phyloP scores from a whole-genome alignment of 2,113 vertebrate species.

The Crotalus helleri region DNA sequence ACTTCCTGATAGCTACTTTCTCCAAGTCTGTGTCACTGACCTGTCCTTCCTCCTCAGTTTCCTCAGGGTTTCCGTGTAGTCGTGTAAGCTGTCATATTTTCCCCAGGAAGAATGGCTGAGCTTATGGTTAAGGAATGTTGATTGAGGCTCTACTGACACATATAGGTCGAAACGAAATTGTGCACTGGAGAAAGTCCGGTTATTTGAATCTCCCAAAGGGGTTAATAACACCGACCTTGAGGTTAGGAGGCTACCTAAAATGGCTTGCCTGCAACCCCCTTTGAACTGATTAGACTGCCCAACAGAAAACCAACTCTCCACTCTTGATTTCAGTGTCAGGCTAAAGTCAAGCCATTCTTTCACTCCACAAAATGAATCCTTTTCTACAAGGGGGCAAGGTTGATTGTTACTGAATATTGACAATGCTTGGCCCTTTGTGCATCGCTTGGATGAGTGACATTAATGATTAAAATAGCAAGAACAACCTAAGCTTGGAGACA shows the following conservation, averaged over 20 bases:
- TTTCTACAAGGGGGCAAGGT: background rate
- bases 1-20: background rate
- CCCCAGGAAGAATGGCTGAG: background rate
- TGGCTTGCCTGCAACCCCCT: background rate
- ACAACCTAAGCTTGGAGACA: background rate
- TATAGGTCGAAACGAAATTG: background rate
- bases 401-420: background rate
- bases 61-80: background rate
- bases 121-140: background rate
- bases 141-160: background rate
- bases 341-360: slow-evolving; percentile 1
- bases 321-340: slow-evolving; percentile 2
- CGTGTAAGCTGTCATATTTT: background rate
- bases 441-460: background rate
- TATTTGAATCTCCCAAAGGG: background rate
- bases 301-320: background rate
- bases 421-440: background rate
- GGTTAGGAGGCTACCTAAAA: background rate
- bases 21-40: background rate
- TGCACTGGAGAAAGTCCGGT: background rate
- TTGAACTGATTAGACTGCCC: background rate
- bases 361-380: background rate
- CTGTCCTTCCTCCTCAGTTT: background rate
- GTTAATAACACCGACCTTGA: background rate
- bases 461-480: background rate